Conservation (phyloP, 2,888 invertebrate species). For the Digitonthophagus gazella region DNA sequence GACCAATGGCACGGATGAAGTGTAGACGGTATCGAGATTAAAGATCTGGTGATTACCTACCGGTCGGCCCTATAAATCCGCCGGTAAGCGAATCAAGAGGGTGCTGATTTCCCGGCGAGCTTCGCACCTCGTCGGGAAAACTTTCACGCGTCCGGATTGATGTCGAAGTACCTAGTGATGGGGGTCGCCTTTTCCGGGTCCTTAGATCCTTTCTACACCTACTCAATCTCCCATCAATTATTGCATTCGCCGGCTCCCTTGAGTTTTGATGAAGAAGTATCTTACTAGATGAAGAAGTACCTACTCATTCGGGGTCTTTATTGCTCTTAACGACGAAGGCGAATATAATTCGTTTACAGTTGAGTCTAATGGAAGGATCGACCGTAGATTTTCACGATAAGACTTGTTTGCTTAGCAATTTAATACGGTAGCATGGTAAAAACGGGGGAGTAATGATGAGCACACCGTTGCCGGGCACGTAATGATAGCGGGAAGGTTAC, state of each 20-base stretch:
- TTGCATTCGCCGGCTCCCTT: neutral
- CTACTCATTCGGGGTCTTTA: neutral
- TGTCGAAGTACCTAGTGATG: neutral
- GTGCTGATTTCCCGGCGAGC: conserved; percentile 3
- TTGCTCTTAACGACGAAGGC: neutral
- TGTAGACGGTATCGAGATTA: conserved; percentile 6
- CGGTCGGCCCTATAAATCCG: conserved; percentile 9
- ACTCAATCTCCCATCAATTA: neutral
- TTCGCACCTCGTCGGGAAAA: neutral
- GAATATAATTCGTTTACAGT: neutral
- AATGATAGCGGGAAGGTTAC: neutral
- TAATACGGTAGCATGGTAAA: neutral
- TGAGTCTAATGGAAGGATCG: neutral
- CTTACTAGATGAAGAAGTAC: too few relatives aligned
- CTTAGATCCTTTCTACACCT: neutral
- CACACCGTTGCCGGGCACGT: neutral
- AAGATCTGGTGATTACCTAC: conserved; percentile 15
- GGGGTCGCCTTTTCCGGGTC: neutral
- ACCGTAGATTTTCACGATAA: neutral
- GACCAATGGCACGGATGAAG: conserved; percentile 3
- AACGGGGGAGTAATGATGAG: neutral
- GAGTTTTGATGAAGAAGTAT: neutral
- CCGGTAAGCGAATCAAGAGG: conserved; percentile 10
- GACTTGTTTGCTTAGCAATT: neutral
- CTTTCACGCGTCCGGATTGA: neutral